phyloP scores from a whole-genome alignment of 2,888 invertebrate species.

The Sturmia bella region DNA sequence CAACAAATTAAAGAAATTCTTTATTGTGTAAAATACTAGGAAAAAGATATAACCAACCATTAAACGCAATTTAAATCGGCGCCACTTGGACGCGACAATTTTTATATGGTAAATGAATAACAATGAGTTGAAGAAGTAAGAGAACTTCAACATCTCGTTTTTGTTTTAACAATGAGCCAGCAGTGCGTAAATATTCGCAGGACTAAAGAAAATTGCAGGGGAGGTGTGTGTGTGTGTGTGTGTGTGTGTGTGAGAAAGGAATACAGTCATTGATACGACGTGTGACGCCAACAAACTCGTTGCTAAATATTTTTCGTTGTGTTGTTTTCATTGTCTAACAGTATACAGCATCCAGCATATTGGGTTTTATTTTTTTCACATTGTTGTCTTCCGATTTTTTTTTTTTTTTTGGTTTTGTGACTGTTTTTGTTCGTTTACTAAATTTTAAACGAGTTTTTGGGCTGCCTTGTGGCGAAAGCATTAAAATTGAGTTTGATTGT shows the following conservation, averaged over 20 bases:
- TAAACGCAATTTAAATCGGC: slow-evolving; percentile 60
- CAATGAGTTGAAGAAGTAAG: slow-evolving; percentile 39
- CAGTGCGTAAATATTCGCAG: slow-evolving; percentile 39
- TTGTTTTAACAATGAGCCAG: neutral
- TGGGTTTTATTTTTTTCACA: slow-evolving; percentile 44
- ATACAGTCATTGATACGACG: slow-evolving; percentile 53
- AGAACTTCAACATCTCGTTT: slow-evolving; percentile 1
- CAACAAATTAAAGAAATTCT: slow-evolving; percentile 48
- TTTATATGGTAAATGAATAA: slow-evolving; percentile 61
- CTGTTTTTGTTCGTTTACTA: slow-evolving; percentile 18
- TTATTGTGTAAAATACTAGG: slow-evolving; percentile 2
- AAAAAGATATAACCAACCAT: slow-evolving; percentile 38
- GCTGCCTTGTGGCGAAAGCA: slow-evolving; percentile 36
- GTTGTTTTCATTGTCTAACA: slow-evolving; percentile 15
- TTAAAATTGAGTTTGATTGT: slow-evolving; percentile 37
- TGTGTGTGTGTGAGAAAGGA: too few species aligned
- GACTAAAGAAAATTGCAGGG: slow-evolving; percentile 31
- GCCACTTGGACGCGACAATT: slow-evolving; percentile 69
- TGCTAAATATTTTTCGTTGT: slow-evolving; percentile 1
- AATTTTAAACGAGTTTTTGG: slow-evolving; percentile 46
- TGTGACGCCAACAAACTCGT: slow-evolving; percentile 55
- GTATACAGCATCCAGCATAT: slow-evolving; percentile 41
- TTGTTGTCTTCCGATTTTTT: neutral
- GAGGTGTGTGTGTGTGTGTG: slow-evolving; percentile 42
- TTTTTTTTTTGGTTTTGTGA: slow-evolving; percentile 1